Conservation (phyloP, 2,888 invertebrate genomes). For the Apotomis turbidana region DNA sequence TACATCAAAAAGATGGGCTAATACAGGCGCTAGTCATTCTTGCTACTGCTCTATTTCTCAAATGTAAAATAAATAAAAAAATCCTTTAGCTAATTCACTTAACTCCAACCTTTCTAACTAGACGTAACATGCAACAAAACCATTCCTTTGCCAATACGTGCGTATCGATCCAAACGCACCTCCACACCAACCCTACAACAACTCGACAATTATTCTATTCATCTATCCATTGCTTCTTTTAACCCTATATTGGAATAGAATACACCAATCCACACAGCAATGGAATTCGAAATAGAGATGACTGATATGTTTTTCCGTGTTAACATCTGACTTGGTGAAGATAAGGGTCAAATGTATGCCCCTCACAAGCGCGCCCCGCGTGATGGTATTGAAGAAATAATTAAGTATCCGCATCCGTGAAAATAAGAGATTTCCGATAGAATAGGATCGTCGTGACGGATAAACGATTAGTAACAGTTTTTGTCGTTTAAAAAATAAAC, state of each 20-base stretch:
- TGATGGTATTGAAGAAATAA: slow-evolving; percentile 71
- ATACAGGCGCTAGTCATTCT: too few species aligned
- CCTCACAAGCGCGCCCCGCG: slow-evolving; percentile 63
- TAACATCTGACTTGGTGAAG: slow-evolving; percentile 28
- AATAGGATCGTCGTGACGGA: slow-evolving; percentile 30
- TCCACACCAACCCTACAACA: slow-evolving; percentile 48
- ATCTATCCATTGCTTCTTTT: slow-evolving; percentile 24
- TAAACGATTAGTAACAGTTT: slow-evolving; percentile 23
- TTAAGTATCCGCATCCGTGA: slow-evolving; percentile 58
- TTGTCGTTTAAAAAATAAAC: background rate
- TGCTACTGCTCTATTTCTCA: background rate
- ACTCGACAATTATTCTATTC: slow-evolving; percentile 45
- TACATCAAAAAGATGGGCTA: too few species aligned
- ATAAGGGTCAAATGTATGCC: slow-evolving; percentile 56
- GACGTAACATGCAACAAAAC: slow-evolving; percentile 29
- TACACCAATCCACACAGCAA: background rate
- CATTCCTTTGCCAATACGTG: slow-evolving; percentile 53
- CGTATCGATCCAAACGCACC: slow-evolving; percentile 56
- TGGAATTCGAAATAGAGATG: background rate
- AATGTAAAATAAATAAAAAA: slow-evolving; percentile 2
- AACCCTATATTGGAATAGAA: too few species aligned
- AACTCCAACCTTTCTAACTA: slow-evolving; percentile 33
- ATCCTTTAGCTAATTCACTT: slow-evolving; percentile 34
- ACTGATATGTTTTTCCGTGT: background rate
- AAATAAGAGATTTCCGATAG: slow-evolving; percentile 41